Evolutionary conservation across 2,113 vertebrate genomes (phyloP), one percentile per base, ranked within the genome.

Genomic region (Rostratula benghalensis): DNA sequence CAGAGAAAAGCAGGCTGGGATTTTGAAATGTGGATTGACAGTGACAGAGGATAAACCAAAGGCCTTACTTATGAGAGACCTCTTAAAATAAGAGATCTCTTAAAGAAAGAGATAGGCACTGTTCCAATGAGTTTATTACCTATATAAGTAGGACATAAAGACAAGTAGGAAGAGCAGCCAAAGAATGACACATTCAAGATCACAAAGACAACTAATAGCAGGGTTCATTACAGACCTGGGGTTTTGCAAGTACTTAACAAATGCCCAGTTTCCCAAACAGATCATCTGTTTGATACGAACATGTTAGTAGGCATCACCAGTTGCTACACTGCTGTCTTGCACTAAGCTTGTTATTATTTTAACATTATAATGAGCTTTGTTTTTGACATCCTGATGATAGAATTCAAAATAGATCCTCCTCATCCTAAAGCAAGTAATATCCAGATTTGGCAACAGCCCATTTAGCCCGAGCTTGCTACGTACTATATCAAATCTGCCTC

Each of bases 401-500:
- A 86, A 77, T 70, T 69, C 17, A 45, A 92, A 88, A 67, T 5
- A 86, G 24, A 82, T n/a, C 92, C 46, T 77, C 20, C 24, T 85
- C 63, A 43, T 87, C n/a, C 64, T 67, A 54, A 67, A 28, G 37
- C 79, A 88, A 83, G n/a, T 25, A 70, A 65, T 53, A 69, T 6
- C 20, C n/a, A 63, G 20, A 25, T 86, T 85, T 96, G 68, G 43
- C 68, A 93, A 71, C 25, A 74, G 57, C 80, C n/a, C 68, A 81
- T 89, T 89, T 93, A 90, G 50, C 31, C 89, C 76, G 50, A 69
- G 30, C 33, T 60, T 86, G 50, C 19, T 67, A 27, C 9, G 30
- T 88, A 35, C 59, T 93, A 37, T 41, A 77, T 83, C 22, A 89
- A 95, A 80, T 80, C 64, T 92, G 68, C 59, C 90, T 88, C 83